Evolutionary conservation across 2,797 vertebrate genomes (phyloP).

Genomic region (Adrianichthys oophorus): DNA sequence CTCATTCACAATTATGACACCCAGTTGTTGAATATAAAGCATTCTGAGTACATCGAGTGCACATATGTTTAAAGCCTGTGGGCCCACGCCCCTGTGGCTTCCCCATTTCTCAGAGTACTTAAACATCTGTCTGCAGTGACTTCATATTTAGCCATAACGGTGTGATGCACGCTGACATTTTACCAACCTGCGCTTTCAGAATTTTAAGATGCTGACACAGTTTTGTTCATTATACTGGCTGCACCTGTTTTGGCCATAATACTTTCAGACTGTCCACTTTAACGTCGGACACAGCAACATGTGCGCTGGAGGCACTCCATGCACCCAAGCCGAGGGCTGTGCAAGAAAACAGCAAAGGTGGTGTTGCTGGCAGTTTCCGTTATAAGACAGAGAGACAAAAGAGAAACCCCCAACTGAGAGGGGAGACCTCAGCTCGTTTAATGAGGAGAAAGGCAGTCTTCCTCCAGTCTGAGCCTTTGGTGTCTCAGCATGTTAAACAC

Average conservation of each 20-base stretch:
- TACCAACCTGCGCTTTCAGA: conserved; percentile 64
- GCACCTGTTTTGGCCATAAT: conserved; percentile 13
- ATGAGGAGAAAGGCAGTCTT: conserved; percentile 84
- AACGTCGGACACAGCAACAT: neutral
- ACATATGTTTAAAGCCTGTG: conserved; percentile 73
- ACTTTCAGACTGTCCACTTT: neutral
- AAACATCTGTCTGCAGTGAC: conserved; percentile 71
- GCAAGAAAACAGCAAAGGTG: conserved; percentile 63
- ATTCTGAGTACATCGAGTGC: conserved; percentile 50
- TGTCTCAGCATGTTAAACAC: conserved; percentile 88
- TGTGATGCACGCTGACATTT: conserved; percentile 63
- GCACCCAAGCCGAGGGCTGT: conserved; percentile 36
- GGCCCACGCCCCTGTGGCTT: conserved; percentile 67
- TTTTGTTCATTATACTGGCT: conserved; percentile 23
- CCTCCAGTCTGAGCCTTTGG: conserved; percentile 76
- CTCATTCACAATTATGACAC: conserved; percentile 51
- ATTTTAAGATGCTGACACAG: conserved; percentile 44
- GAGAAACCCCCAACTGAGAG: conserved; percentile 73
- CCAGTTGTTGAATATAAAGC: conserved; percentile 60
- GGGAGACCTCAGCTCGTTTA: conserved; percentile 82
- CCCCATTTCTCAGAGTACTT: conserved; percentile 70
- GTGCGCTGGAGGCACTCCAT: conserved; percentile 10
- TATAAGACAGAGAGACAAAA: conserved; percentile 61
- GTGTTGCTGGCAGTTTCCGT: conserved; percentile 60
- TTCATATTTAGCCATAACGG: conserved; percentile 65